Base-by-base conservation (phyloP, 2,797 vertebrate genomes). In the Hemibagrus guttatus region DNA sequence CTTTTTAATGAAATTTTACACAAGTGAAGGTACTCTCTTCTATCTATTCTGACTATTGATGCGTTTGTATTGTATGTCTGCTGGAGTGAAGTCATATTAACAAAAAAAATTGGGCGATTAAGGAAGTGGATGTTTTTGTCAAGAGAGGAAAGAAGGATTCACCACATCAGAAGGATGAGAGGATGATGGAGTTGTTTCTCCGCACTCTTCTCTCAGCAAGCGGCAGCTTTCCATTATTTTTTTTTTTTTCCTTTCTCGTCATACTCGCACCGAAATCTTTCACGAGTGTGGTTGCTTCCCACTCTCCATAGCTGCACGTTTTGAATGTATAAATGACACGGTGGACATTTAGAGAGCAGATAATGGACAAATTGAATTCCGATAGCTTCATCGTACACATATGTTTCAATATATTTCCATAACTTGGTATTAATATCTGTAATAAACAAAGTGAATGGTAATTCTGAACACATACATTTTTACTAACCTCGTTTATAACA, bases 401-500 rank as follows among this genome's bases (percentile, higher is more conserved):
- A 59, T 81, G 84, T 72, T 80, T 84, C 76, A 78, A 59, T 87
- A n/a, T 78, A 87, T 82, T 83, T 54, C 14, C 35, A 54, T 85
- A 85, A 61, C 83, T 69, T 81, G 64, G 42, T 83, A 86, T 19
- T 84, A 79, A 52, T 61, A 7, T 85, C 58, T 83, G 75, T 87
- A 86, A 54, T 49, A 54, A 82, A 81, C 59, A 61, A 61, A 69
- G 28, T 13, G 8, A 74, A 86, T 87, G 82, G 85, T 81, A 87
- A 86, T 80, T 39, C 79, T 74, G 19, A 83, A 74, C 59, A 71
- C 78, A 56, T 14, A 16, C n/a, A 68, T 23, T 54, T 88, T 75
- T 88, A 72, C 68, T 87, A 87, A 87, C 84, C 64, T 66, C 78
- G 95, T 92, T 89, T 93, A 93, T 93, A 94, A 91, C 91, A 91